A percentile compares a stretch with the other conserved stretches of the same genome.
Conservation (phyloP, 2,888 invertebrate genomes). For the Cheiracanthium punctorium region DNA sequence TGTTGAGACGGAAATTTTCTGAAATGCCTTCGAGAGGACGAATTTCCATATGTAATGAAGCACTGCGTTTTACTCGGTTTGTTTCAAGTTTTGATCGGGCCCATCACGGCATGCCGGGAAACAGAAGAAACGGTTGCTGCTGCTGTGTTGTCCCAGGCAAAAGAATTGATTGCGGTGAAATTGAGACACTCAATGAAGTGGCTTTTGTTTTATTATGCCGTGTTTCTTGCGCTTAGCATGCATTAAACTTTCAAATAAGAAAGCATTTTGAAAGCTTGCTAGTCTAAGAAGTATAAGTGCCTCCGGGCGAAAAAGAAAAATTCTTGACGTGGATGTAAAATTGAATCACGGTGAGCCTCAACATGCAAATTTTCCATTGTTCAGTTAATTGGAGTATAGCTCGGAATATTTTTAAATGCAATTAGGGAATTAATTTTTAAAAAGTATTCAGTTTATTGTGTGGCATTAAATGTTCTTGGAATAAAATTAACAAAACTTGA, state of each 20-base stretch:
- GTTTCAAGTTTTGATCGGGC: not conserved
- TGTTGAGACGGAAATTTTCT: conserved; percentile 16
- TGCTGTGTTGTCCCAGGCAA: not conserved
- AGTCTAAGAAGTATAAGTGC: not conserved
- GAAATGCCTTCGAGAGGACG: conserved; percentile 12
- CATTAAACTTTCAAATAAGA: conserved; percentile 9
- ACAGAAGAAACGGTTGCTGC: not conserved
- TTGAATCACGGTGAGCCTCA: not conserved
- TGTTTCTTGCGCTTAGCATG: not conserved
- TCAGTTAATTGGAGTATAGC: not conserved
- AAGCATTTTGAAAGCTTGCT: not conserved
- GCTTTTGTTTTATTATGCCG: not conserved
- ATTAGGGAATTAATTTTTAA: not conserved
- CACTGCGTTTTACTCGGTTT: not conserved
- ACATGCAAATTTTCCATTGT: conserved; percentile 1
- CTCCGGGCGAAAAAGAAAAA: not conserved
- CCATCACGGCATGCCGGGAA: not conserved
- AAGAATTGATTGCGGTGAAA: conserved; percentile 4
- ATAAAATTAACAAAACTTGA: no score
- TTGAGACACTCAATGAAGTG: not conserved
- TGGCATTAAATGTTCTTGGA: no score
- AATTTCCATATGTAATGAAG: conserved; percentile 44
- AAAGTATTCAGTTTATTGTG: no score
- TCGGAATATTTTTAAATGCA: not conserved
- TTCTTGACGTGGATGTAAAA: not conserved